Base-by-base conservation (phyloP, 1,140 invertebrate genomes). In the Drosophila mojavensis region DNA sequence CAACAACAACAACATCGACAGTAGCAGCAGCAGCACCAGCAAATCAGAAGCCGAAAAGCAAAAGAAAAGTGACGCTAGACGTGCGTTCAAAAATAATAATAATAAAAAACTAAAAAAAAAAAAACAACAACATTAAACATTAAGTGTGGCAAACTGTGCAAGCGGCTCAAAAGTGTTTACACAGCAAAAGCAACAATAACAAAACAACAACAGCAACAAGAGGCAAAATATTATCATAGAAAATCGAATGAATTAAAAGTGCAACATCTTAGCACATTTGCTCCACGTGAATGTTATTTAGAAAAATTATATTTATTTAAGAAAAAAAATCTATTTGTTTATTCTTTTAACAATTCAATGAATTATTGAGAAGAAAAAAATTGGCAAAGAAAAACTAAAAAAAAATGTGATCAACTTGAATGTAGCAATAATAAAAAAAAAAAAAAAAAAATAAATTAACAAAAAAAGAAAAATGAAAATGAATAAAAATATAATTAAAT, bases 11-110 rank as follows among this genome's bases (percentile, higher is more conserved):
- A 75, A 26, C 56, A 39, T 39, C 10, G 36, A 39, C 11, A 39
- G 36, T 7, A 39, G 36, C 36, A 39, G 60, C 63, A 76, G 11
- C 10, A 39, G 36, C 36, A 39, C 6, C 36, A 39, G 60, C 63
- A 76, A 67, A 64, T 71, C 71, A 74, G 30, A 73, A 73, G 50
- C 53, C 48, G 51, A 81, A 81, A 79, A 88, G 69, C 83, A 66
- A 83, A 86, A 86, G 83, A 86, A 86, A 86, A 79, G 76, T 71
- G 62, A 70, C 54, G 67, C 50, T 71, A 13, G 67, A 39, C 75
- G 63, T 86, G 74, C 60, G 64, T 66, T 64, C 28, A 54, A 33
- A 67, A 51, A 58, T 26, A 51, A 55, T 39, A 28, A 59, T 33
- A 69, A 61, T 50, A 69, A 63, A 61, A 43, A 61, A 45, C 39